Evolutionary conservation across 2,113 vertebrate genomes (phyloP), one percentile per base, ranked within the genome.

Genomic region (Stigmatopora argus): DNA sequence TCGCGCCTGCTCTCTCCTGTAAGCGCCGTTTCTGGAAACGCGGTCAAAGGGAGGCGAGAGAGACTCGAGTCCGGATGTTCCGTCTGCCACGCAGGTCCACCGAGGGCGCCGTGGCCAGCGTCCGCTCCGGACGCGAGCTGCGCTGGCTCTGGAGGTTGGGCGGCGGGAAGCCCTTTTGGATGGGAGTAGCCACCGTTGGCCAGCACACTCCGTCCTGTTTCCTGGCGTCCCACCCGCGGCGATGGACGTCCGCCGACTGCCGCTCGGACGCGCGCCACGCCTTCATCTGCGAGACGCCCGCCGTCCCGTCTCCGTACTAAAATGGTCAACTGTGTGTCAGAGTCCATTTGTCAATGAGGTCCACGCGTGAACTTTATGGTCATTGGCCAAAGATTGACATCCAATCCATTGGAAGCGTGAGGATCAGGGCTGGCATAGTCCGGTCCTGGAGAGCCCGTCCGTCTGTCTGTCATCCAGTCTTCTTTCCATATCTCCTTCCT

Each of bases 61-160:
- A n/a, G n/a, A n/a, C n/a, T n/a, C n/a, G n/a, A n/a, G n/a, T n/a
- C n/a, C n/a, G n/a, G n/a, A n/a, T n/a, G n/a, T n/a, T n/a, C n/a
- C n/a, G 26, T 31, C 26, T 31, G 26, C 26, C 26, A 31, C 26
- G 13, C 64, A 93, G 92, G 73, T 89, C 87, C 38, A 7, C 38
- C 18, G 81, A 89, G 78, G 84, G 90, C 74, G 87, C 89, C 69
- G 82, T 93, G 80, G 76, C 70, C 35, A 86, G 81, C 69, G 75
- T 92, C 21, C 81, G 69, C 14, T 93, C 91, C 69, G 71, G 85
- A 3, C 80, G 64, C 64, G 80, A 92, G 63, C 70, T 88, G 78
- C 55, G 51, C 62, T 92, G 89, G 89, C 64, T 92, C 9, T 91
- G 90, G 85, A 92, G 77, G 19, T 90, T 92, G 78, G 80, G 82